Conservation (phyloP, 1,140 invertebrate genomes). For the Metopolophium dirhodum region DNA sequence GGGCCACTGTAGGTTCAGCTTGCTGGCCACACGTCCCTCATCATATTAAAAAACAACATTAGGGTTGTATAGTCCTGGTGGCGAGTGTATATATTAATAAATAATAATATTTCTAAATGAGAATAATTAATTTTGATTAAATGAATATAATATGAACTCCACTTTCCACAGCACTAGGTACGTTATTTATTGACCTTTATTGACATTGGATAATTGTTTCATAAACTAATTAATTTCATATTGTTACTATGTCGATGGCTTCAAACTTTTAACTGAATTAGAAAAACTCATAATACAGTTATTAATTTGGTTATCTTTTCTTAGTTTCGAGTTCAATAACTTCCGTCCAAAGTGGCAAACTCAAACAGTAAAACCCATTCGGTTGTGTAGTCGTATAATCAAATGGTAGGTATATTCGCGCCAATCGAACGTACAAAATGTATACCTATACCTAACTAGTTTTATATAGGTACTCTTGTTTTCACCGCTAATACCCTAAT, state of each 20-base stretch:
- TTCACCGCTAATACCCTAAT: background rate
- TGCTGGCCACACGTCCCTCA: slow-evolving; percentile 40
- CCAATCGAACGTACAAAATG: background rate
- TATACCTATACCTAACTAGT: background rate
- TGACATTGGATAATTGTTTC: slow-evolving; percentile 2
- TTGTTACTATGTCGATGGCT: background rate
- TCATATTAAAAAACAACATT: background rate
- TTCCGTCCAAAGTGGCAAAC: background rate
- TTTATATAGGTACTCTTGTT: background rate
- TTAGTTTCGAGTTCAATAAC: background rate
- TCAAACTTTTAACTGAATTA: slow-evolving; percentile 23
- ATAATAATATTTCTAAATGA: background rate
- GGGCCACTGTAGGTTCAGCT: slow-evolving; percentile 31
- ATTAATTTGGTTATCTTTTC: background rate
- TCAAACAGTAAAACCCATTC: background rate
- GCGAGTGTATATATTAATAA: background rate
- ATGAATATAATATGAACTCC: background rate
- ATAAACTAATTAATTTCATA: background rate
- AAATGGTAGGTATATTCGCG: background rate
- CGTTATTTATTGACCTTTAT: background rate
- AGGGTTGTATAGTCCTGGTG: background rate
- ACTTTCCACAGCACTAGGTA: background rate
- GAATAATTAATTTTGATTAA: background rate
- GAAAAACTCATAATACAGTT: background rate
- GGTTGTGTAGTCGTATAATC: background rate